phyloP scores from a whole-genome alignment of 1,140 invertebrate species.

The Aradophagus sp. region DNA sequence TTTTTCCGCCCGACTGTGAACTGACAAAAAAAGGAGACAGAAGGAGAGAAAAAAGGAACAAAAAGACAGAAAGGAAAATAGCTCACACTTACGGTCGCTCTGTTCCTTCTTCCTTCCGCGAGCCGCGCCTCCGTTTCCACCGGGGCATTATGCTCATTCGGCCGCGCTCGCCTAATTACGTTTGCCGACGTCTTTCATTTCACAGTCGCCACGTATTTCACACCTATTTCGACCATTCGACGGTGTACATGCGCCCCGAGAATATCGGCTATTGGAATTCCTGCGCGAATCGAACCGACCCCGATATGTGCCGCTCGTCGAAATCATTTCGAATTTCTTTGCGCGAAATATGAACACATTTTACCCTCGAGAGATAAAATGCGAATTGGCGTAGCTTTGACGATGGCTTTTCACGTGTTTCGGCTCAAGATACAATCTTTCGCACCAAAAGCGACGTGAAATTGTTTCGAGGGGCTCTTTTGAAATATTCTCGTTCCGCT shows the following conservation, averaged over 20 bases:
- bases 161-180: slow-evolving; percentile 23
- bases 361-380: slow-evolving; percentile 39
- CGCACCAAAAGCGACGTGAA: neutral
- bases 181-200: slow-evolving; percentile 27
- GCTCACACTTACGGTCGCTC: slow-evolving; percentile 9
- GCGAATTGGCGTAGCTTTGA: slow-evolving; percentile 32
- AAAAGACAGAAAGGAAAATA: no score
- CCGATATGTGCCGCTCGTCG: slow-evolving; percentile 11
- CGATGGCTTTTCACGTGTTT: slow-evolving; percentile 20
- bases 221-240: slow-evolving; percentile 10
- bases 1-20: slow-evolving; percentile 9
- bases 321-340: slow-evolving; percentile 45
- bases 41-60: no score
- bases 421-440: slow-evolving; percentile 20
- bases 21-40: neutral
- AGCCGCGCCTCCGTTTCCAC: neutral
- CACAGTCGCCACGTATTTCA: slow-evolving; percentile 9
- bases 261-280: slow-evolving; percentile 46
- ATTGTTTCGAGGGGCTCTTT: slow-evolving; percentile 1
- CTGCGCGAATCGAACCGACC: slow-evolving; percentile 24
- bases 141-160: slow-evolving; percentile 6
- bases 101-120: slow-evolving; percentile 2
- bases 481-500: no score
- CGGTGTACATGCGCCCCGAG: slow-evolving; percentile 5
- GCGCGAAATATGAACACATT: slow-evolving; percentile 39